Conservation (phyloP, 2,113 vertebrate genomes). For the Symphodus melops region DNA sequence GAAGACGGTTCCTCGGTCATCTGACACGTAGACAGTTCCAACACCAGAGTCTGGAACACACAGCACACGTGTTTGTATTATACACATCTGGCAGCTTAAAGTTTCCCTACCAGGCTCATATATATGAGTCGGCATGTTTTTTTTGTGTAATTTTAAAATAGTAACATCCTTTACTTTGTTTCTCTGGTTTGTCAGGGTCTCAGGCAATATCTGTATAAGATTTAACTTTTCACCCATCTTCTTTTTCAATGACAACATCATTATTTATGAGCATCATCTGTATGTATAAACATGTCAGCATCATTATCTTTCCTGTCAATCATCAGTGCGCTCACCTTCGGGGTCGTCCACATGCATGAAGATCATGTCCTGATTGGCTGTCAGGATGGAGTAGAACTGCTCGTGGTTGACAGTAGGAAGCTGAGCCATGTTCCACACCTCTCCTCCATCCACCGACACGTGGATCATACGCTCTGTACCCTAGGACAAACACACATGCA, state of each 20-base stretch:
- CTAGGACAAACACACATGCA: constrained; percentile 71
- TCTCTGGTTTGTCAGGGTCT: not conserved
- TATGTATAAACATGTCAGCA: not conserved
- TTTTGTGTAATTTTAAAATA: no score
- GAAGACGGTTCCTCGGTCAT: constrained; percentile 92
- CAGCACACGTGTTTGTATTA: not conserved
- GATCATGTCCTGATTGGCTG: constrained; percentile 92
- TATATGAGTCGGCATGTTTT: no score
- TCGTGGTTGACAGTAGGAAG: constrained; percentile 92
- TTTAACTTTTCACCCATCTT: not conserved
- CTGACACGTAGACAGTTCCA: constrained; percentile 94
- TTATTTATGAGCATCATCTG: constrained; percentile 12
- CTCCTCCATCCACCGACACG: constrained; percentile 90
- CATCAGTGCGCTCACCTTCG: constrained; percentile 81
- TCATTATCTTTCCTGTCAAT: constrained; percentile 1
- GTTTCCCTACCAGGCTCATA: no score
- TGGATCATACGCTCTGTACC: constrained; percentile 89
- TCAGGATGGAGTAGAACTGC: constrained; percentile 95
- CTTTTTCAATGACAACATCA: not conserved
- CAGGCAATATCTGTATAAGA: not conserved
- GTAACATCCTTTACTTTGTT: no score
- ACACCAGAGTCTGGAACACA: constrained; percentile 86
- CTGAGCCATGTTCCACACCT: constrained; percentile 94
- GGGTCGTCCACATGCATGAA: constrained; percentile 97
- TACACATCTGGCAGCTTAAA: not conserved